A percentile compares a stretch with the other conserved stretches of the same genome.
Conservation (phyloP, 1,140 invertebrate species). For the Drosophila truncata region DNA sequence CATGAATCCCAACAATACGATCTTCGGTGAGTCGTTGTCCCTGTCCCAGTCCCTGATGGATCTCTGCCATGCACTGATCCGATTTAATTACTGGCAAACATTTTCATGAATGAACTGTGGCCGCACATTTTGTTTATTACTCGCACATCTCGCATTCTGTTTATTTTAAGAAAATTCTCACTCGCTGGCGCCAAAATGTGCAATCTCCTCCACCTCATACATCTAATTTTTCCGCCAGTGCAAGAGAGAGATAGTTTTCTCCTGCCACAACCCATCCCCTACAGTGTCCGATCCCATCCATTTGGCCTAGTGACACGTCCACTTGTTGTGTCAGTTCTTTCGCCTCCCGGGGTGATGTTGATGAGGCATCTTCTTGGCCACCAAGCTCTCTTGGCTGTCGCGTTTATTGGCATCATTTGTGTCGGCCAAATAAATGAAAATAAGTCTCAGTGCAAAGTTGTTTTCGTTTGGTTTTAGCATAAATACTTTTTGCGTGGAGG, state of each 20-base stretch:
- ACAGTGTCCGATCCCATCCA: background rate
- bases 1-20: conserved; percentile 85
- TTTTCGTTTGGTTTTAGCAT: conserved; percentile 30
- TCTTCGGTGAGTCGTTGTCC: conserved; percentile 75
- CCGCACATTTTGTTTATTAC: conserved; percentile 46
- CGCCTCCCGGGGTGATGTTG: conserved; percentile 37
- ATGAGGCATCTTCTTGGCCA: conserved; percentile 6
- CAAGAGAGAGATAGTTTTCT: conserved; percentile 14
- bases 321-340: conserved; percentile 61
- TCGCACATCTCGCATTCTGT: conserved; percentile 17
- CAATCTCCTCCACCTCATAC: conserved; percentile 4
- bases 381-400: conserved; percentile 14
- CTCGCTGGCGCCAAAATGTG: conserved; percentile 54
- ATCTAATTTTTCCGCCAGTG: conserved; percentile 18
- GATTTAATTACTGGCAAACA: conserved; percentile 45
- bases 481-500: conserved; percentile 33
- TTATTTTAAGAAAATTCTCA: conserved; percentile 55
- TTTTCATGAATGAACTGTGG: conserved; percentile 62
- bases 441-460: conserved; percentile 24
- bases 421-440: conserved; percentile 49
- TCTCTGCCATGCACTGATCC: conserved; percentile 7
- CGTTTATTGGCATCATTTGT: conserved; percentile 78
- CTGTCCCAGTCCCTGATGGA: background rate
- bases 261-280: conserved; percentile 8
- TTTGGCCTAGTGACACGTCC: conserved; percentile 56